phyloP scores from a whole-genome alignment of 2,113 vertebrate species.

The Onychorhynchus coronatus region DNA sequence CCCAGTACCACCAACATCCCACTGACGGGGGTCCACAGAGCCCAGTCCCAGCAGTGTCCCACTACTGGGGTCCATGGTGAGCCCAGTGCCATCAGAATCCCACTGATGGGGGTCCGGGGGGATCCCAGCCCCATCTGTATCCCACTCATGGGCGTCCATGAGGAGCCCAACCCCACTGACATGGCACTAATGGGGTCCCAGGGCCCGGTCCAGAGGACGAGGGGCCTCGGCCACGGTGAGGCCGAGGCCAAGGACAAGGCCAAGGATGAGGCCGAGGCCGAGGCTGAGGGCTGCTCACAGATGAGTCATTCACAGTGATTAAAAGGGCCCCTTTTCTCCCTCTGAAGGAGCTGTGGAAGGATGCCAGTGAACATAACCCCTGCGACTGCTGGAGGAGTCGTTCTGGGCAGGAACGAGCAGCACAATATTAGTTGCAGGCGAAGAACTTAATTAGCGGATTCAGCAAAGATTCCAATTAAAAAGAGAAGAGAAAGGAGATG shows the following conservation, averaged over 20 bases:
- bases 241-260: background rate
- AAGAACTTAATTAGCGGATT: conserved; percentile 62
- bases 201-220: background rate
- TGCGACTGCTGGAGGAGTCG: background rate
- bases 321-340: background rate
- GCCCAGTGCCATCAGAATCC: background rate
- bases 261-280: background rate
- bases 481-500: background rate
- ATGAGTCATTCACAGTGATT: background rate
- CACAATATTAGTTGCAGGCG: conserved; percentile 40
- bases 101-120: background rate
- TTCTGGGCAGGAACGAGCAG: conserved; percentile 29
- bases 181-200: accelerated
- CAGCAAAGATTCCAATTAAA: conserved; percentile 43
- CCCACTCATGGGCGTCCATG: too few species aligned
- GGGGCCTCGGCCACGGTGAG: background rate
- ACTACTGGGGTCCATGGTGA: background rate
- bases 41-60: background rate
- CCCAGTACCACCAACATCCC: background rate
- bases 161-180: background rate
- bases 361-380: conserved; percentile 38
- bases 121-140: too few species aligned
- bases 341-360: background rate
- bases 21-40: background rate
- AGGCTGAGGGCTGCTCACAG: background rate